A percentile compares a stretch with the other conserved stretches of the same genome.
Conservation (phyloP, 2,797 vertebrate genomes). For the Tadarida brasiliensis region DNA sequence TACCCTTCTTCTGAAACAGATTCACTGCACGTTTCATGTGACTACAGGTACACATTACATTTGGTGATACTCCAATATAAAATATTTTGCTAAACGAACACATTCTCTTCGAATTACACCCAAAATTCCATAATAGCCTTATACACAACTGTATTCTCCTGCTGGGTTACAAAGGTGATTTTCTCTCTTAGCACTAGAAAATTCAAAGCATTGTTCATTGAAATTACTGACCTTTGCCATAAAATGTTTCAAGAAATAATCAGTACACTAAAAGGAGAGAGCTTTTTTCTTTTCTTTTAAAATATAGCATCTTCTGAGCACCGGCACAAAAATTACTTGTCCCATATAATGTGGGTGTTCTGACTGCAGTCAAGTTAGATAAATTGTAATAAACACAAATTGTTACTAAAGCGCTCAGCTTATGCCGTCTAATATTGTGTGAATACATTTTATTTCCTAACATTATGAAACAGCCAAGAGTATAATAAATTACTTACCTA, state of each 20-base stretch:
- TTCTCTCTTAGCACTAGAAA: constrained; percentile 38
- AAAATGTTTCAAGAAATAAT: constrained; percentile 69
- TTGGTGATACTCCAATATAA: not conserved
- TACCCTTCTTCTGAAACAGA: not conserved
- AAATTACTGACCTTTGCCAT: constrained; percentile 71
- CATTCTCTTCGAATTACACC: not conserved
- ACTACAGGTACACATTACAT: not conserved
- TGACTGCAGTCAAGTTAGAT: constrained; percentile 82
- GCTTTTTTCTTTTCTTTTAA: not conserved
- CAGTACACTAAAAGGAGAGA: constrained; percentile 54
- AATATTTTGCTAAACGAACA: constrained; percentile 33
- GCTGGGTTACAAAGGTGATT: not conserved
- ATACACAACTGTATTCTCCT: not conserved
- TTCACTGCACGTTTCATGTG: not conserved
- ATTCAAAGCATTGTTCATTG: not conserved
- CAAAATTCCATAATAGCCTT: not conserved
- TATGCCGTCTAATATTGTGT: constrained; percentile 85
- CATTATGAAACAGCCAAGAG: constrained; percentile 86
- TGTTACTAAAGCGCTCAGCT: constrained; percentile 86
- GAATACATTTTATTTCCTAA: constrained; percentile 89
- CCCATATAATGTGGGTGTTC: constrained; percentile 78
- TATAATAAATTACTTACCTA: constrained; percentile 89
- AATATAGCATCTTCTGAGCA: constrained; percentile 74
- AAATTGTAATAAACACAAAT: constrained; percentile 87
- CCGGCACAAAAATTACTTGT: constrained; percentile 71